A percentile compares a stretch with the other conserved stretches of the same genome.
Evolutionary conservation across 2,888 invertebrate genomes (phyloP).

Genomic region (Erpobdella octoculata): DNA sequence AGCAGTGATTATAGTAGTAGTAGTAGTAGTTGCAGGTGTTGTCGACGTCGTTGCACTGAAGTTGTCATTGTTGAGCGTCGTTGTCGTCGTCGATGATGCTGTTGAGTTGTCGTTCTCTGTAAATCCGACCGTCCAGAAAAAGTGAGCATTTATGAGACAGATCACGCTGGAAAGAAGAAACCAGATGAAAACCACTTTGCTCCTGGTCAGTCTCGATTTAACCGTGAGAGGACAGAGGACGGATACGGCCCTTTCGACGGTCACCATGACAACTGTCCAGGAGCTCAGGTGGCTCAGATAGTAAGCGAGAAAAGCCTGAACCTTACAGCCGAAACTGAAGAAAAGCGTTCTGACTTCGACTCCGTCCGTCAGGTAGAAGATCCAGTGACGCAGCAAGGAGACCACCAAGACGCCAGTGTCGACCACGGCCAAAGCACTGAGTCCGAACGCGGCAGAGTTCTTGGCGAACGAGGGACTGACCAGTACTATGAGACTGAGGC

Average conservation of each 20-base stretch:
- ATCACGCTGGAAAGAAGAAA: background rate
- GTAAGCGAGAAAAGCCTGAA: conserved; percentile 7
- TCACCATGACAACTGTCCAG: conserved; percentile 26
- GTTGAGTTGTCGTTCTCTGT: conserved; percentile 2
- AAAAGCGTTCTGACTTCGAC: conserved; percentile 16
- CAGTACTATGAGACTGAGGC: conserved; percentile 27
- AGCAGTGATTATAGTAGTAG: too few species aligned
- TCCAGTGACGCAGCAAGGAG: conserved; percentile 27
- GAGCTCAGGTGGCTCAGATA: conserved; percentile 22
- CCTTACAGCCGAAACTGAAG: conserved; percentile 14
- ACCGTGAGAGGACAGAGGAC: conserved; percentile 22
- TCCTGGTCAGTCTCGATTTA: conserved; percentile 5
- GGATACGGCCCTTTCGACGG: conserved; percentile 24
- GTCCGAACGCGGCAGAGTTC: conserved; percentile 23
- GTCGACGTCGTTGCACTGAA: background rate
- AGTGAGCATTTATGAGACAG: conserved; percentile 17
- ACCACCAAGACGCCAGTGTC: conserved; percentile 24
- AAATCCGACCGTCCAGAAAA: conserved; percentile 22
- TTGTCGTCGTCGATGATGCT: background rate
- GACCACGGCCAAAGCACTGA: conserved; percentile 22
- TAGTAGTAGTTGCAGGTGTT: too few species aligned
- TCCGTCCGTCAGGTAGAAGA: conserved; percentile 11
- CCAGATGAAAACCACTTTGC: conserved; percentile 4
- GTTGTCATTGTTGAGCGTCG: background rate
- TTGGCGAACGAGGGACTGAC: conserved; percentile 11